A percentile compares a stretch with the other conserved stretches of the same genome.
phyloP scores from a whole-genome alignment of 2,888 invertebrate species.

The Drosophila acutilabella region DNA sequence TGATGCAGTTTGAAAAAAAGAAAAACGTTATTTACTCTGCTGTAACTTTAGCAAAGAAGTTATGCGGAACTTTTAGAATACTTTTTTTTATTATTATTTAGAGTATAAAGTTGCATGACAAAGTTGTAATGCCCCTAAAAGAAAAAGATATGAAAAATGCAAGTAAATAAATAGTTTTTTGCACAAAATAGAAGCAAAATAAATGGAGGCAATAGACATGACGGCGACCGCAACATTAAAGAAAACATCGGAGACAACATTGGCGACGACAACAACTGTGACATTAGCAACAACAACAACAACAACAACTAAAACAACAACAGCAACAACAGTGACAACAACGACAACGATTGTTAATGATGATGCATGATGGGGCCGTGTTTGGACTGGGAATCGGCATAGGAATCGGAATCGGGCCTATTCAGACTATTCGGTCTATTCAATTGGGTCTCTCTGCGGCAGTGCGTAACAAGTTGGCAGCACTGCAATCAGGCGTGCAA shows the following conservation, averaged over 20 bases:
- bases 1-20: neutral
- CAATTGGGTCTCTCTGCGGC: conserved; percentile 37
- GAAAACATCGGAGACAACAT: conserved; percentile 47
- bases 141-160: conserved; percentile 13
- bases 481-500: conserved; percentile 44
- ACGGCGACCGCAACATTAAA: conserved; percentile 57
- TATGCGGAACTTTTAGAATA: neutral
- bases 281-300: conserved; percentile 12
- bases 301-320: conserved; percentile 2
- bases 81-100: neutral
- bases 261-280: conserved; percentile 29
- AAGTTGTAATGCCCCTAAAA: conserved; percentile 8
- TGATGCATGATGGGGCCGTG: conserved; percentile 48
- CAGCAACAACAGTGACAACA: conserved; percentile 3
- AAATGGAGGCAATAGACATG: conserved; percentile 50
- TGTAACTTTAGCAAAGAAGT: conserved; percentile 2
- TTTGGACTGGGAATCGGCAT: neutral
- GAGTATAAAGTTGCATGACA: neutral
- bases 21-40: neutral
- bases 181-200: conserved; percentile 43
- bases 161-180: conserved; percentile 51
- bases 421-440: conserved; percentile 27
- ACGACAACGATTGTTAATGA: conserved; percentile 44
- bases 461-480: conserved; percentile 65
- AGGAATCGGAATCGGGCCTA: conserved; percentile 23